Percentiles rank a stretch among this genome's conserved stretches.
phyloP scores from a whole-genome alignment of 2,113 vertebrate species.

The Prunella himalayana region DNA sequence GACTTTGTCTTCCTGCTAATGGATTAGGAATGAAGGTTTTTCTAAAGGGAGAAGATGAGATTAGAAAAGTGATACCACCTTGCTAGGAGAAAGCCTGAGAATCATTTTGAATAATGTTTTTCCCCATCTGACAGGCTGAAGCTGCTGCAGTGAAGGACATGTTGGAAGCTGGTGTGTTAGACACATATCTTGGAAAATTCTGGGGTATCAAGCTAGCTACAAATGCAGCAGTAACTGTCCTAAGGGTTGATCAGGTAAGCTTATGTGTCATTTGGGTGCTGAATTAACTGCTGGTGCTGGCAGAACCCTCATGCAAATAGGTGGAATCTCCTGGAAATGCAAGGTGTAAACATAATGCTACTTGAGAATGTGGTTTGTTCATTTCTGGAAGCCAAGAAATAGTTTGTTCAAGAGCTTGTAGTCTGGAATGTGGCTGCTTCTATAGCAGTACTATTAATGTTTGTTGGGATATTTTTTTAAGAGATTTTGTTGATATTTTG shows the following conservation, averaged over 20 bases:
- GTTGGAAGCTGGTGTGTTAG: slow-evolving; percentile 85
- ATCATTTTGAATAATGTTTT: not conserved
- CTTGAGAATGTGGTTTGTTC: not conserved
- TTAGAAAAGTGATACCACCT: not conserved
- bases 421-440: not conserved
- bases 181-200: slow-evolving; percentile 89
- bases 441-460: not conserved
- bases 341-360: not conserved
- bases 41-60: not conserved
- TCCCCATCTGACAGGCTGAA: slow-evolving; percentile 75
- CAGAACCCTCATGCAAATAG: not conserved
- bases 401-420: not conserved
- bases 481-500: not conserved
- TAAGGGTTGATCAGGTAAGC: slow-evolving; percentile 93
- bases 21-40: not conserved
- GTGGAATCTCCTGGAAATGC: not conserved
- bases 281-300: not conserved
- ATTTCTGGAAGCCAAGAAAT: not conserved
- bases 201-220: slow-evolving; percentile 96
- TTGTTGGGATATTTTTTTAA: not conserved
- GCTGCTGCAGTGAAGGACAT: slow-evolving; percentile 89
- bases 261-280: not conserved
- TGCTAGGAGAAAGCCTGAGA: not conserved
- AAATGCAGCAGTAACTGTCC: slow-evolving; percentile 91
- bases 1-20: not conserved